phyloP scores from a whole-genome alignment of 1,140 invertebrate genomes.

The Lucilia cuprina region DNA sequence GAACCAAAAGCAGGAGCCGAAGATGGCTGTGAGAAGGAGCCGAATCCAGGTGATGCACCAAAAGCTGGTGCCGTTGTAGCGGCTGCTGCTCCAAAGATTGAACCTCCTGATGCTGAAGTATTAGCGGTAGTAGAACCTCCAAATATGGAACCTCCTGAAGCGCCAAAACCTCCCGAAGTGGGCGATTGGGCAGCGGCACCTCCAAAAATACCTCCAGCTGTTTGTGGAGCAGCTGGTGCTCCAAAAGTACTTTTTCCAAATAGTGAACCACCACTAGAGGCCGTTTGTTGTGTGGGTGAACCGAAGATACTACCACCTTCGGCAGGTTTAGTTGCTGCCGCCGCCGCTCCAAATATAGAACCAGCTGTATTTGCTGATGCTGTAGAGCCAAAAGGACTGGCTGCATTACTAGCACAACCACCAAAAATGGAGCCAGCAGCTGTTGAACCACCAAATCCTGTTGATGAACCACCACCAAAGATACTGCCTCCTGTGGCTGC shows the following conservation, averaged over 20 bases:
- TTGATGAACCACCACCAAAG: slow-evolving; percentile 25
- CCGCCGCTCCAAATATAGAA: slow-evolving; percentile 51
- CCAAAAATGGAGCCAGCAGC: slow-evolving; percentile 39
- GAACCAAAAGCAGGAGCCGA: slow-evolving; percentile 45
- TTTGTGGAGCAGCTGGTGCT: slow-evolving; percentile 17
- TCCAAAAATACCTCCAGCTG: slow-evolving; percentile 34
- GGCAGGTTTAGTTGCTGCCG: slow-evolving; percentile 40
- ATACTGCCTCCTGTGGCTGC: slow-evolving; percentile 31
- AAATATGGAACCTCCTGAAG: slow-evolving; percentile 48
- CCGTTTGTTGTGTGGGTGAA: slow-evolving; percentile 39
- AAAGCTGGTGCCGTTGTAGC: slow-evolving; percentile 41
- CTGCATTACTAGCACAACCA: neutral
- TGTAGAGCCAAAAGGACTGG: slow-evolving; percentile 31
- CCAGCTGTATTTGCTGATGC: slow-evolving; percentile 43
- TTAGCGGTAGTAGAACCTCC: slow-evolving; percentile 43
- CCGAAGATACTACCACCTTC: slow-evolving; percentile 40
- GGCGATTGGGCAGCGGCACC: slow-evolving; percentile 38
- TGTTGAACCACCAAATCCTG: slow-evolving; percentile 19
- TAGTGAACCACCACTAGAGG: slow-evolving; percentile 44
- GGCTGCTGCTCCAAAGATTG: slow-evolving; percentile 50
- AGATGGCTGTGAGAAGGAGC: slow-evolving; percentile 56
- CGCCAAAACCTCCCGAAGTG: slow-evolving; percentile 38
- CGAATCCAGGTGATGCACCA: slow-evolving; percentile 51
- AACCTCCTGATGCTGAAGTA: slow-evolving; percentile 44
- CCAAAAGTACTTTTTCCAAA: slow-evolving; percentile 54